Conservation (phyloP, 2,797 vertebrate species). For the Leucoraja ocellata region DNA sequence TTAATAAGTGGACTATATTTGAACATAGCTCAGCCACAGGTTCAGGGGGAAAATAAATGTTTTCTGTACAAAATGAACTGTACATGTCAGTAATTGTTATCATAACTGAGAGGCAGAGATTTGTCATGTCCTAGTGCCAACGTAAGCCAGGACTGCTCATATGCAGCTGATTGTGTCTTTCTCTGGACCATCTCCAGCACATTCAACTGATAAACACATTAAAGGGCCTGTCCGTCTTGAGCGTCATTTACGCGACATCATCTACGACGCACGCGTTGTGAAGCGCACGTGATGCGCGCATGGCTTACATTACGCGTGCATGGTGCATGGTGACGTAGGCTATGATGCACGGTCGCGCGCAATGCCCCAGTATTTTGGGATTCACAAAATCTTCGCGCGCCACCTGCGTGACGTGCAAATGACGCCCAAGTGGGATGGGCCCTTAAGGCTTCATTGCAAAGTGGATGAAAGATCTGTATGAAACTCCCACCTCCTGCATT, state of each 20-base stretch:
- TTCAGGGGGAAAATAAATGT: neutral
- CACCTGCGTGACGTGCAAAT: too few species aligned
- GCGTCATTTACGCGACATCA: too few species aligned
- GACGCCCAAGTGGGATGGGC: too few species aligned
- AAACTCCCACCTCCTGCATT: neutral
- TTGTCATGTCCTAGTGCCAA: neutral
- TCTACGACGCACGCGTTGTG: too few species aligned
- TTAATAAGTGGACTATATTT: neutral
- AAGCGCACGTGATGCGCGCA: too few species aligned
- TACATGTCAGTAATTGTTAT: neutral
- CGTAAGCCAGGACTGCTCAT: neutral
- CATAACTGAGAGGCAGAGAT: neutral
- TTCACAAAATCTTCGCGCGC: too few species aligned
- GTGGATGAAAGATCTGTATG: neutral
- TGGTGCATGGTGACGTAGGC: too few species aligned
- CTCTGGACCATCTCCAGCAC: neutral
- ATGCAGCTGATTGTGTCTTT: neutral
- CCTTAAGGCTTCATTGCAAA: neutral
- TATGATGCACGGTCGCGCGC: too few species aligned
- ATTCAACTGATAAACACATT: neutral
- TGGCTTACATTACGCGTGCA: too few species aligned
- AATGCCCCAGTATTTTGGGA: too few species aligned
- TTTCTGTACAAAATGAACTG: neutral
- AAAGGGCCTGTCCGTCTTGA: too few species aligned
- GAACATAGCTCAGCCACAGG: neutral